phyloP scores from a whole-genome alignment of 64 coral and sea anemone genomes.

The Orbicella faveolata region DNA sequence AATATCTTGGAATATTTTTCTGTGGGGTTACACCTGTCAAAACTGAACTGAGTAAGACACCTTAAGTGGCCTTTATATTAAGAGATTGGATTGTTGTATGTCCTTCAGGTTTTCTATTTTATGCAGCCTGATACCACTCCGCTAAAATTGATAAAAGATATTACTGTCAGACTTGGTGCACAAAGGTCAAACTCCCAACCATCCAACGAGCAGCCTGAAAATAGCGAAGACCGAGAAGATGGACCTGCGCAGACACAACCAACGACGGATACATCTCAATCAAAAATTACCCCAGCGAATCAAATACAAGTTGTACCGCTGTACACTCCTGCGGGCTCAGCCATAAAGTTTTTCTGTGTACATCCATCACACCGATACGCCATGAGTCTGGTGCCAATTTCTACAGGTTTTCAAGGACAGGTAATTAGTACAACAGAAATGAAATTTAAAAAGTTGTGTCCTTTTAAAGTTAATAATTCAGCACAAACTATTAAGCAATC shows the following conservation, averaged over 20 bases:
- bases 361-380: slow-evolving; percentile 65
- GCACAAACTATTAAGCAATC: too few relatives aligned
- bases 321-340: slow-evolving; percentile 36
- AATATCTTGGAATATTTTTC: too few relatives aligned
- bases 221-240: neutral
- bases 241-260: neutral
- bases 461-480: too few relatives aligned
- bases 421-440: neutral
- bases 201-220: neutral
- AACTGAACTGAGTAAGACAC: too few relatives aligned
- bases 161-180: neutral
- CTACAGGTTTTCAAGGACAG: slow-evolving; percentile 51
- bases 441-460: too few relatives aligned
- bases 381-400: slow-evolving; percentile 46
- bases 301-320: slow-evolving; percentile 41
- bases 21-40: too few relatives aligned
- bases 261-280: neutral
- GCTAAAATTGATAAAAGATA: slow-evolving; percentile 10
- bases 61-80: too few relatives aligned
- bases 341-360: slow-evolving; percentile 56
- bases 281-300: neutral
- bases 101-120: slow-evolving; percentile 42
- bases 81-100: too few relatives aligned
- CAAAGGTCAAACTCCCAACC: neutral
- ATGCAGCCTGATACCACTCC: slow-evolving; percentile 38